phyloP scores from a whole-genome alignment of 2,888 invertebrate species.

The Therioaphis trifolii region DNA sequence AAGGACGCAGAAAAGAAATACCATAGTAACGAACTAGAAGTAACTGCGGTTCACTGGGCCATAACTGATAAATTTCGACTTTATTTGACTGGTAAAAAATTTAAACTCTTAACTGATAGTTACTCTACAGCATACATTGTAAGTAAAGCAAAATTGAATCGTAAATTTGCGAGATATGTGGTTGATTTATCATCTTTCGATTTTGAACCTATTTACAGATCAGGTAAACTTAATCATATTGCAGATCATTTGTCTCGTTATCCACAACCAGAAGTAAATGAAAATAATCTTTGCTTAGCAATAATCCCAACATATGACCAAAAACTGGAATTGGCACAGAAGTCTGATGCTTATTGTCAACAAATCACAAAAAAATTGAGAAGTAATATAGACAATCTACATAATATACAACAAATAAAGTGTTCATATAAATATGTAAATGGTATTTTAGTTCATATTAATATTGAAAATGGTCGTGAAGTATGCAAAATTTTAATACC shows the following conservation, averaged over 20 bases:
- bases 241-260: background rate
- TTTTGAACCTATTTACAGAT: background rate
- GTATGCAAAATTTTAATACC: background rate
- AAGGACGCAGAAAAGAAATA: constrained; percentile 14
- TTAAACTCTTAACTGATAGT: constrained; percentile 15
- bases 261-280: no score
- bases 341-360: background rate
- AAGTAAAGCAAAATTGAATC: constrained; percentile 9
- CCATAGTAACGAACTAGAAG: background rate
- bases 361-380: background rate
- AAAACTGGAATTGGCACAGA: background rate
- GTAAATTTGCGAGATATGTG: constrained; percentile 9
- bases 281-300: background rate
- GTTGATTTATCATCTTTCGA: background rate
- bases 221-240: background rate
- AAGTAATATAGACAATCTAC: background rate
- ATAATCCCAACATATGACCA: background rate
- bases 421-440: background rate
- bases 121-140: constrained; percentile 8
- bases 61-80: constrained; percentile 14
- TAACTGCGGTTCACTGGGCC: constrained; percentile 30
- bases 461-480: background rate
- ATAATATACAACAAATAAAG: background rate
- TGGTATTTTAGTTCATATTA: background rate
- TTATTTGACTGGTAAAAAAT: background rate